Conservation (phyloP, 1,140 invertebrate genomes). For the Archegozetes longisetosus region DNA sequence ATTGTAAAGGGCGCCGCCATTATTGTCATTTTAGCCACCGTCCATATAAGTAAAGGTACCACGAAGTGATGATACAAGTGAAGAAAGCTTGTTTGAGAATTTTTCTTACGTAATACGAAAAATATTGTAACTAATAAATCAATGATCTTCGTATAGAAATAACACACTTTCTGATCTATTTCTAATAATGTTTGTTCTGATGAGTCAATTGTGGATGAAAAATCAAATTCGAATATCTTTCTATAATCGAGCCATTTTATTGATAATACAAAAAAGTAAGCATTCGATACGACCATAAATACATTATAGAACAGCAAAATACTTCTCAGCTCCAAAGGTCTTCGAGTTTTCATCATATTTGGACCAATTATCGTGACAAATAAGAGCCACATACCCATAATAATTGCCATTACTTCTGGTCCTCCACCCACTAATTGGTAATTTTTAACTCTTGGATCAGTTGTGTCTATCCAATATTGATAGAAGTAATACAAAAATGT, state of each 20-base stretch:
- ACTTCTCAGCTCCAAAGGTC: conserved; percentile 57
- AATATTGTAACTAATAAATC: conserved; percentile 87
- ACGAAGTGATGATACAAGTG: conserved; percentile 68
- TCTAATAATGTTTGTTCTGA: conserved; percentile 6
- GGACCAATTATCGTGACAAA: conserved; percentile 49
- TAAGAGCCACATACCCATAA: background rate
- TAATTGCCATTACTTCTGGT: background rate
- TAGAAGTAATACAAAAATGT: too few relatives aligned
- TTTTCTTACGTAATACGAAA: conserved; percentile 73
- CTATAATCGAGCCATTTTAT: background rate
- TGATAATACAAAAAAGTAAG: conserved; percentile 8
- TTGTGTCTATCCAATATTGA: background rate
- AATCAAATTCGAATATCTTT: conserved; percentile 4
- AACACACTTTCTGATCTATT: conserved; percentile 26
- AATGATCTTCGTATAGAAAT: conserved; percentile 26
- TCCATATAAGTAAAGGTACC: too few relatives aligned
- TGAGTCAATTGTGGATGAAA: background rate
- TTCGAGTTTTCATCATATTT: conserved; percentile 62
- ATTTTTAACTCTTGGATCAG: background rate
- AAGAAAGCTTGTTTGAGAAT: conserved; percentile 64
- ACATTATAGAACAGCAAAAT: conserved; percentile 60
- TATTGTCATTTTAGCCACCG: too few relatives aligned
- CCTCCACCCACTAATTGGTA: background rate
- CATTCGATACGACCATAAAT: conserved; percentile 16
- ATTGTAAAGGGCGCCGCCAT: too few relatives aligned